Evolutionary conservation across 2,888 invertebrate genomes (phyloP), one percentile per base, ranked within the genome.

Genomic region (Spodoptera littoralis): DNA sequence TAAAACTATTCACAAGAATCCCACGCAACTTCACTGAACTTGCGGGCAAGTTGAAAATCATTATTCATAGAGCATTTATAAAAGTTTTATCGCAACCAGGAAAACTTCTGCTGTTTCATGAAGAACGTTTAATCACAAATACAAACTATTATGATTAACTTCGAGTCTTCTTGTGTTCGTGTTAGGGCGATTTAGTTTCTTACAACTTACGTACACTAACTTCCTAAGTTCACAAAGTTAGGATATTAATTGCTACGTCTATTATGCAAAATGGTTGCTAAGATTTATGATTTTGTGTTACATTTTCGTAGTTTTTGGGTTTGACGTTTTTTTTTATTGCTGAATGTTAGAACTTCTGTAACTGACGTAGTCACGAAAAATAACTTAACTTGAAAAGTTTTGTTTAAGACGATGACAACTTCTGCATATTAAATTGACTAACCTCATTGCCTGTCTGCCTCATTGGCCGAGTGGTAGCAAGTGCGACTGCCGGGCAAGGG

Each of bases 141-240:
- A 70, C 73, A 73, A 76, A 69, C 71, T 70, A 59, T 73, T 66
- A 70, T 62, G 58, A n/a, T 45, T 48, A 71, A 77, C 60, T 75
- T 71, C 24, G 45, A 9, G 48, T 63, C 46, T 46, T 58, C 42
- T 57, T 61, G 59, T 60, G 60, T 65, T 73, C 49, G 45, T 41
- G n/a, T 53, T 13, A 57, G 65, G 74, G 60, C 61, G 51, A 65
- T 78, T 78, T 65, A 66, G 58, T 68, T 61, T 55, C 55, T 44
- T 27, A 47, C 65, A 70, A 72, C 59, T 66, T 56, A 58, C 57
- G 51, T 46, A 51, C 70, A 71, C 60, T 61, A 41, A 59, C 43
- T 65, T 58, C 36, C 30, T 45, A 51, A 4, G 13, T 65, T 42
- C 52, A 22, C 8, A 46, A 60, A 48, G 53, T 51, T 46, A 11